A percentile compares a stretch with the other conserved stretches of the same genome.
These are phyloP conservation scores for Ommatoiulus sabulosus DNA, from an alignment of 2,888 invertebrate genomes.

Conservation along the genomic window DNA sequence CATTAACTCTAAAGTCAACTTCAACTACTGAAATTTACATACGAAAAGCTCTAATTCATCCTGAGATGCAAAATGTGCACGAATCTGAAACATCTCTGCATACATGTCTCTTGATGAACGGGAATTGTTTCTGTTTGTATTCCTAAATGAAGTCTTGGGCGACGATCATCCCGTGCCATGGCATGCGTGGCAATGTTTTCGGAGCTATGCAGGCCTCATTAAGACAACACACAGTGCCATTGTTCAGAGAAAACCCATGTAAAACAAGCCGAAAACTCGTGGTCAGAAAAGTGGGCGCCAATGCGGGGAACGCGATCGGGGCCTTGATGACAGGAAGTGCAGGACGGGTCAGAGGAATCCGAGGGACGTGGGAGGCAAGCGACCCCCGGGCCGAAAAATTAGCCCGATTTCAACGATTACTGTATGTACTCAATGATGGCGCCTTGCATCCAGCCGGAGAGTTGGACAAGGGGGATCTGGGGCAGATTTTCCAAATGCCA, in stretches of 20 bases:
- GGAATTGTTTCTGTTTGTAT: not conserved
- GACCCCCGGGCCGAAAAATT: not conserved
- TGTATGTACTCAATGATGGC: constrained; percentile 16
- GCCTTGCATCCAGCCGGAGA: constrained; percentile 5
- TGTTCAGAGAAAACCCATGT: constrained; percentile 3
- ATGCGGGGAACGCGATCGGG: constrained; percentile 18
- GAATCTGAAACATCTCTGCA: too few species aligned
- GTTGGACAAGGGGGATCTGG: not conserved
- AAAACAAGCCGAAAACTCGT: constrained; percentile 48
- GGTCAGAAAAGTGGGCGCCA: constrained; percentile 47
- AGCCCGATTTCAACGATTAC: constrained; percentile 31
- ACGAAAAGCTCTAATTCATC: too few species aligned
- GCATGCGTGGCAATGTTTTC: constrained; percentile 45
- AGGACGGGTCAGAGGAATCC: constrained; percentile 42
- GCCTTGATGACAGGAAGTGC: constrained; percentile 45
- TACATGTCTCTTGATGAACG: not conserved
- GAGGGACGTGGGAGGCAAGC: constrained; percentile 26
- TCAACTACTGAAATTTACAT: too few species aligned
- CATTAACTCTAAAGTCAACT: too few species aligned
- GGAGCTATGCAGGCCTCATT: constrained; percentile 27
- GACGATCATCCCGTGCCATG: not conserved
- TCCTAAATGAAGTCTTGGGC: not conserved
- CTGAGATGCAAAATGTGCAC: too few species aligned
- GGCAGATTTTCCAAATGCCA: constrained; percentile 32
- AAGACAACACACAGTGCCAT: constrained; percentile 32